Evolutionary conservation across 2,113 vertebrate genomes (phyloP).

Genomic region (Melanocharis versteri): DNA sequence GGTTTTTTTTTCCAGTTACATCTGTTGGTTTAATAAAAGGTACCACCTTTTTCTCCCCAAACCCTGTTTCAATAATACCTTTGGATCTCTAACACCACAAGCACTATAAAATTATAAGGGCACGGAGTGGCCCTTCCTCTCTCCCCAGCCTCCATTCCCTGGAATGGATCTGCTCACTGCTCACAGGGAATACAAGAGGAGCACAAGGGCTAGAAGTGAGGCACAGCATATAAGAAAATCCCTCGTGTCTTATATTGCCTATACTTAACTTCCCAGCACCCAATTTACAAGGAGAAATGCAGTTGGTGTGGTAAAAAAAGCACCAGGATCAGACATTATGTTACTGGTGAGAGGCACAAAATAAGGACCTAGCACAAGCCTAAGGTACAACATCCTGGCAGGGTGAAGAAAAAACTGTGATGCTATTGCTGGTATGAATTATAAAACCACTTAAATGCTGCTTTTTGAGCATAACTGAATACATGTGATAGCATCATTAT

Average conservation of each 20-base stretch:
- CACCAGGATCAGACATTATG: not conserved
- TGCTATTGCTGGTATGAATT: not conserved
- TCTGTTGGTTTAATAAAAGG: not conserved
- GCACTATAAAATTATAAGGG: not conserved
- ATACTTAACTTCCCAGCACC: not conserved
- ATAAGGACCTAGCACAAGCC: not conserved
- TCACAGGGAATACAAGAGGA: not conserved
- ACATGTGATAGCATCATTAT: not conserved
- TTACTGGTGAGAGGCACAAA: not conserved
- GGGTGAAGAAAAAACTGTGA: not conserved
- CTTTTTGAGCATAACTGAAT: slow-evolving; percentile 3
- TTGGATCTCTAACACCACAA: not conserved
- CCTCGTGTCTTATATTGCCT: not conserved
- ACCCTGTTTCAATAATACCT: not conserved
- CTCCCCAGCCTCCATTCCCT: not conserved
- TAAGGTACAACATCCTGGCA: not conserved
- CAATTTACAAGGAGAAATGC: not conserved
- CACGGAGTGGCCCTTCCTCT: not conserved
- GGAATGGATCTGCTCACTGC: not conserved
- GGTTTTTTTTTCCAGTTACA: not conserved
- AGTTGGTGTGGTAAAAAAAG: not conserved
- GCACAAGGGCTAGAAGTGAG: not conserved
- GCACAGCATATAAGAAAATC: not conserved
- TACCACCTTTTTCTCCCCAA: not conserved
- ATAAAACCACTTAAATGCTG: not conserved